phyloP scores from a whole-genome alignment of 2,113 vertebrate genomes.

The Hyla sarda region DNA sequence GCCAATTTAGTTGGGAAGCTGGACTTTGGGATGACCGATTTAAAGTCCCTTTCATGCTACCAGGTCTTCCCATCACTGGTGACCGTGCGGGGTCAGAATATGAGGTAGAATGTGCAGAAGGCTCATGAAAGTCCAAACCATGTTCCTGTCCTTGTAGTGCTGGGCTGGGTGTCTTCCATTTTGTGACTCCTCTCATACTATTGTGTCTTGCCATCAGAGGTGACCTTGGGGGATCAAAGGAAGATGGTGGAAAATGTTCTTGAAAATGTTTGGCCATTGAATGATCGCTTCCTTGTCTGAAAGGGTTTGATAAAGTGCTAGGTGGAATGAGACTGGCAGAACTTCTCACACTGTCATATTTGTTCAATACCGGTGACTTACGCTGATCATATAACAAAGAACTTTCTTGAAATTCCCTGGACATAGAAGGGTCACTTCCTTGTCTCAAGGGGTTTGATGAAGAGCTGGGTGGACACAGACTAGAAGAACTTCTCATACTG shows the following conservation, averaged over 20 bases:
- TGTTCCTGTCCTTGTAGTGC: slow-evolving; percentile 63
- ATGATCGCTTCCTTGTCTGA: slow-evolving; percentile 3
- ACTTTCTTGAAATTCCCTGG: too few relatives aligned
- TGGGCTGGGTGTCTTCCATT: slow-evolving; percentile 49
- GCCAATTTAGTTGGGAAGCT: slow-evolving; percentile 68
- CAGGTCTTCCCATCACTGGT: slow-evolving; percentile 51
- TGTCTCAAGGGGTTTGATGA: too few relatives aligned
- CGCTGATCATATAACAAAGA: too few relatives aligned
- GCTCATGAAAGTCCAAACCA: slow-evolving; percentile 1
- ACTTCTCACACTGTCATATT: too few relatives aligned
- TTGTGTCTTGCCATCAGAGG: slow-evolving; percentile 50
- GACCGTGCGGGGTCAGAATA: slow-evolving; percentile 12
- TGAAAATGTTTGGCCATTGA: background rate
- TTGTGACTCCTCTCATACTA: slow-evolving; percentile 57
- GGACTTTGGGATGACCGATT: slow-evolving; percentile 51
- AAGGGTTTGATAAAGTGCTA: slow-evolving; percentile 17
- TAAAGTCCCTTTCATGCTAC: slow-evolving; percentile 60
- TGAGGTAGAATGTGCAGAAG: background rate
- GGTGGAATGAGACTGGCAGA: too few relatives aligned
- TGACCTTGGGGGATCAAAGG: slow-evolving; percentile 23
- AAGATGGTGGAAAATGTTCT: slow-evolving; percentile 2
- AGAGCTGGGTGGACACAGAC: slow-evolving; percentile 13
- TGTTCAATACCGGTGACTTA: slow-evolving; percentile 35
- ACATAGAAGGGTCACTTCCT: too few relatives aligned
- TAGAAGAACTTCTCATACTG: slow-evolving; percentile 25